Conservation (phyloP, 2,888 invertebrate species). For the Xestia xanthographa region DNA sequence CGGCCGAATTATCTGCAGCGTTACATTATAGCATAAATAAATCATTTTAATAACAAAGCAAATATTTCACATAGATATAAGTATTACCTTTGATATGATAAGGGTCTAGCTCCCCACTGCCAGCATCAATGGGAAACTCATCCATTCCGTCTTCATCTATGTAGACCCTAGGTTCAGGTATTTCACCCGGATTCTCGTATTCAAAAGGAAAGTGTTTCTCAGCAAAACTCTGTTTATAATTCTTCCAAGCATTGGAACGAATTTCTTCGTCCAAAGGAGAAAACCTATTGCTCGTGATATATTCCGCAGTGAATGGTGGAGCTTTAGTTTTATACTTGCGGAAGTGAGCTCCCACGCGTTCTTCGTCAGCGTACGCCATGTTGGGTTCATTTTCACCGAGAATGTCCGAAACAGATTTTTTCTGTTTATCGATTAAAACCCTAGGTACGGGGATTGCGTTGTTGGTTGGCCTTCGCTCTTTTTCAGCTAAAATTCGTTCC, state of each 20-base stretch:
- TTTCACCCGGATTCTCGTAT: constrained; percentile 85
- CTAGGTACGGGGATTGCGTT: constrained; percentile 66
- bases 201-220: constrained; percentile 88
- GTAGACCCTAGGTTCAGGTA: constrained; percentile 90
- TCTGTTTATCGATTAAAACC: constrained; percentile 79
- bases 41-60: constrained; percentile 6
- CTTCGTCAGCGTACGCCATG: constrained; percentile 84
- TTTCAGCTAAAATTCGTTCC: constrained; percentile 84
- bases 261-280: constrained; percentile 86
- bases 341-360: constrained; percentile 88
- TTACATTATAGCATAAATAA: constrained; percentile 34
- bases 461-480: constrained; percentile 70
- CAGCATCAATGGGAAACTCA: constrained; percentile 83
- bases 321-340: constrained; percentile 83
- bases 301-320: constrained; percentile 85
- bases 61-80: not conserved
- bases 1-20: constrained; percentile 67
- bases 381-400: constrained; percentile 76
- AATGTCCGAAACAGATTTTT: constrained; percentile 80
- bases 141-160: constrained; percentile 89
- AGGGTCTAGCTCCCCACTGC: constrained; percentile 84
- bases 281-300: constrained; percentile 82
- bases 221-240: constrained; percentile 86
- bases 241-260: constrained; percentile 85
- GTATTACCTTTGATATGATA: constrained; percentile 81